Conservation (phyloP, 2,113 vertebrate species). For the Stictonetta naevosa region DNA sequence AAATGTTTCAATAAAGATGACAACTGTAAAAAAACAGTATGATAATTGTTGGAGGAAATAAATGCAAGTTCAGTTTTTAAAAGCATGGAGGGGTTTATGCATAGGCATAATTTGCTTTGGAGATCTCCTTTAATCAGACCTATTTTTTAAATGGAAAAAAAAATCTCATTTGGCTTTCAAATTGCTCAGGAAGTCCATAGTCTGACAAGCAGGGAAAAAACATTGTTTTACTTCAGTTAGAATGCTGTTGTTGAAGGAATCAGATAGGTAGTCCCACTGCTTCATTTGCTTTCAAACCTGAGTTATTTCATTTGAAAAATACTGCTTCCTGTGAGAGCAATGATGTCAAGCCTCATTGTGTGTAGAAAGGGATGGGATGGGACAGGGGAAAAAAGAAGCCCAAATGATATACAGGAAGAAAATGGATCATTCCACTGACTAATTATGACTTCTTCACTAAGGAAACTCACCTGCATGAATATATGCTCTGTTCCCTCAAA, state of each 20-base stretch:
- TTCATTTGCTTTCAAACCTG: background rate
- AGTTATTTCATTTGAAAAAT: background rate
- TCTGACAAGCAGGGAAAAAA: background rate
- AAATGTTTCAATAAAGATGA: background rate
- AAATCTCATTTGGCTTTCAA: background rate
- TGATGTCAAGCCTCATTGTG: background rate
- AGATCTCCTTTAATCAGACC: background rate
- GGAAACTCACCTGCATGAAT: background rate
- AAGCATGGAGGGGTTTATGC: background rate
- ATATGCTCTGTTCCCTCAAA: background rate
- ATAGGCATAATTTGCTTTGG: background rate
- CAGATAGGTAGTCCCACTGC: background rate
- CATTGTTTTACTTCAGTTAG: background rate
- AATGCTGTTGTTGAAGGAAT: background rate
- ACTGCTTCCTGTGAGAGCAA: background rate
- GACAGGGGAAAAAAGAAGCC: no score
- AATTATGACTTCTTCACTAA: background rate
- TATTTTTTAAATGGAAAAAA: background rate
- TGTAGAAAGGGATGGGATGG: no score
- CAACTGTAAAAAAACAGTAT: background rate
- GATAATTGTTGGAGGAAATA: background rate
- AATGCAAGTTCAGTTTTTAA: background rate
- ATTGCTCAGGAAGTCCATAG: background rate
- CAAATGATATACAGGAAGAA: background rate
- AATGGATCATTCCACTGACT: background rate